Evolutionary conservation across 1,140 invertebrate genomes (phyloP).

Genomic region (Scylla paramamosain): DNA sequence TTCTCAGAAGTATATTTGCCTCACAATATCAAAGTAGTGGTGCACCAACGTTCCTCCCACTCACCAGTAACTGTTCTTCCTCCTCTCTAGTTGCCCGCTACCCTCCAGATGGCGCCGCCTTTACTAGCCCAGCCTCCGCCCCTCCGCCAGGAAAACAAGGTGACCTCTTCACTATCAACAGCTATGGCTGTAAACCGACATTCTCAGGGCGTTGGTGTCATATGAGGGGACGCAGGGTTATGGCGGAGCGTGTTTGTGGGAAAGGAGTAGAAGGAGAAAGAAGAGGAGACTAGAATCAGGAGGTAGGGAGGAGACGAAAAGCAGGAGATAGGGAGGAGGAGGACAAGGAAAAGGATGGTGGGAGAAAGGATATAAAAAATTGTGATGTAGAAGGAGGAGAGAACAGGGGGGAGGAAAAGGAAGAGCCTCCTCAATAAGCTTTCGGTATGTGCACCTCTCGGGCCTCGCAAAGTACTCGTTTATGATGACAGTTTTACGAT

Average conservation of each 20-base stretch:
- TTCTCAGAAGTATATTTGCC: neutral
- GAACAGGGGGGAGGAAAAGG: neutral
- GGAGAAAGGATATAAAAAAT: neutral
- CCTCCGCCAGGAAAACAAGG: neutral
- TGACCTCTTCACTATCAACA: neutral
- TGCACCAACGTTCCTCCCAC: neutral
- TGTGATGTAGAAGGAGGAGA: neutral
- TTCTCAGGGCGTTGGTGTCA: neutral
- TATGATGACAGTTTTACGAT: slow-evolving; percentile 29
- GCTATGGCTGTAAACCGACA: neutral
- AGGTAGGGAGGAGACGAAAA: neutral
- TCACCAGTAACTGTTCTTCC: neutral
- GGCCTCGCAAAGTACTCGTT: neutral
- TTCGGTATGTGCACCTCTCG: neutral
- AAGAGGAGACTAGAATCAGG: neutral
- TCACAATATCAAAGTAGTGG: neutral
- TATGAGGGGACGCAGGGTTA: neutral
- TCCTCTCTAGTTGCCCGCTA: neutral
- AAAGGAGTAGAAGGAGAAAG: neutral
- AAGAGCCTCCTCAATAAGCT: neutral
- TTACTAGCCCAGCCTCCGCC: neutral
- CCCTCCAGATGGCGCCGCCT: neutral
- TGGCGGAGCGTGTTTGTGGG: neutral
- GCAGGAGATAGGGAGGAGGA: neutral
- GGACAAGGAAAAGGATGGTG: neutral